Evolutionary conservation across 1,140 invertebrate genomes (phyloP), one percentile per base, ranked within the genome.

Genomic region (Ganaspis sp.): DNA sequence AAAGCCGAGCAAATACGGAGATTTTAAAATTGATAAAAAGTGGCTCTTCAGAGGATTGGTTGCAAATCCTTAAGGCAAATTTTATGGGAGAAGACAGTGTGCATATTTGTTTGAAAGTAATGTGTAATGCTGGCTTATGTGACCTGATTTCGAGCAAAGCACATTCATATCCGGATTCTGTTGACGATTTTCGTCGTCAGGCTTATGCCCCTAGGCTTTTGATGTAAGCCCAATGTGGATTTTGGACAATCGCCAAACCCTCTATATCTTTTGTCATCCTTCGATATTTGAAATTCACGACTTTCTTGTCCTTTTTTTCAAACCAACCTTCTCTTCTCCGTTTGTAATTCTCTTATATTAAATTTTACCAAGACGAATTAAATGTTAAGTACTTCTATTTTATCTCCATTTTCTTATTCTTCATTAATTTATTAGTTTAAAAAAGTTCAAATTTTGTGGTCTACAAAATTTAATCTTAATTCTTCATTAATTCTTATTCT

Each of bases 161-260:
- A 76, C 77, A 73, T 85, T 83, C 78, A 78, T 81, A 70, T 69
- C 53, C 45, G 54, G 12, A 58, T 58, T 23, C 71, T 21, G 34
- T 73, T 71, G 75, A 70, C 70, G 70, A 81, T 81, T 73, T 45
- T 69, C 54, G 42, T 21, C 23, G 70, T 38, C 49, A 69, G 70
- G 42, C 34, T 23, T 45, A 15, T 54, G 40, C 9, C 42, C 15
- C 37, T 42, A 15, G 26, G 23, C n/a, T 29, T 42, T 73, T 71
- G 72, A 21, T 23, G 75, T 79, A 74, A 75, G 77, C 72, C 73
- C 64, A 70, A 75, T 69, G 79, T 86, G 75, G 75, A 79, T 76
- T 87, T 86, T 87, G 85, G 84, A 82, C 45, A 58, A 21, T 29
- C 29, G 85, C 83, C 84, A 86, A 80, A 72, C 72, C 69, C 73